These are phyloP conservation scores for Chelonus insularis DNA, from an alignment of 1,140 invertebrate species.

Conservation along the genomic window DNA sequence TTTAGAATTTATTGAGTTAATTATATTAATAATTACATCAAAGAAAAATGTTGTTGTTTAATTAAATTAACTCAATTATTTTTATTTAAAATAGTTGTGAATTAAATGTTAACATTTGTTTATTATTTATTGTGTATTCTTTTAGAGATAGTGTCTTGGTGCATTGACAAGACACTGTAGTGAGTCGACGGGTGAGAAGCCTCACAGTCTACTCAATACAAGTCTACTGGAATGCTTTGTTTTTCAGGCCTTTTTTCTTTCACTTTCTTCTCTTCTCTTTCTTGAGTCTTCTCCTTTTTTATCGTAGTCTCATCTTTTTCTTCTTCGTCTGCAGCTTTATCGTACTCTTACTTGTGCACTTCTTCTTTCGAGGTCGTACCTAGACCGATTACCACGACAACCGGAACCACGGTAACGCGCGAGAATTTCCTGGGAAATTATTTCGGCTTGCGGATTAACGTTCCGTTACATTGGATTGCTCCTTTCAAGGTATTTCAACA, in stretches of 20 bases:
- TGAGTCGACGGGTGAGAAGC: background rate
- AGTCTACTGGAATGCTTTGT: background rate
- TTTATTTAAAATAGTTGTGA: too few relatives aligned
- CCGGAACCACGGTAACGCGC: constrained; percentile 33
- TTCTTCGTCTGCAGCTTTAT: background rate
- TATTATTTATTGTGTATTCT: too few relatives aligned
- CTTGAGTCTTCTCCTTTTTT: background rate
- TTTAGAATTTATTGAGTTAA: too few relatives aligned
- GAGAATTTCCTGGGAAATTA: constrained; percentile 32
- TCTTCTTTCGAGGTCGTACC: background rate
- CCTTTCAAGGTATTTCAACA: constrained; percentile 2
- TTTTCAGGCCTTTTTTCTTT: background rate
- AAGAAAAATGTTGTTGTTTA: too few relatives aligned
- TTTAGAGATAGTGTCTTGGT: too few relatives aligned
- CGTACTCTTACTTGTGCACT: background rate
- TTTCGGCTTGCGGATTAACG: constrained; percentile 25
- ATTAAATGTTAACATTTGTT: too few relatives aligned
- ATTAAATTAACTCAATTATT: too few relatives aligned
- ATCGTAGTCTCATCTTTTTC: background rate
- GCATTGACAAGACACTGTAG: background rate
- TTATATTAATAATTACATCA: too few relatives aligned
- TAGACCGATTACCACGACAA: constrained; percentile 28
- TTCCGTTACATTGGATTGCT: constrained; percentile 18
- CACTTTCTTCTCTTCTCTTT: constrained; percentile 5
- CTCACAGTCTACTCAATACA: constrained; percentile 1